These are phyloP conservation scores for Penaeus vannamei DNA, from an alignment of 1,140 invertebrate species.

Conservation along the genomic window DNA sequence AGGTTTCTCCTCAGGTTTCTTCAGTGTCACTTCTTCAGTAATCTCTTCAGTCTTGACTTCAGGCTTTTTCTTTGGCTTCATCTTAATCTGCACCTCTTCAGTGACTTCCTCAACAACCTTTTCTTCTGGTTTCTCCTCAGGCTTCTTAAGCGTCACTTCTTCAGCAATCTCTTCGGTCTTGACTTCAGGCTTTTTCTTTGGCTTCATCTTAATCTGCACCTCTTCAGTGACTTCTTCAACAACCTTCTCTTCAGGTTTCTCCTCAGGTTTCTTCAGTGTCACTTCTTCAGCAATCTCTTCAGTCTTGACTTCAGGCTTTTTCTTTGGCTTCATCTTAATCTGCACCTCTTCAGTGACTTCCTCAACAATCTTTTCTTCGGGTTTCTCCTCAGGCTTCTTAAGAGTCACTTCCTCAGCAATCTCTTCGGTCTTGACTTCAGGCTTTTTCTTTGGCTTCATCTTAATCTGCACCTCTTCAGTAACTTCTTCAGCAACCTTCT, in stretches of 20 bases:
- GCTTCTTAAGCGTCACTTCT: constrained; percentile 40
- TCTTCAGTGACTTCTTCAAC: constrained; percentile 71
- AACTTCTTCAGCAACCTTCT: too few species aligned
- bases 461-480: too few species aligned
- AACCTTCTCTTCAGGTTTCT: constrained; percentile 26
- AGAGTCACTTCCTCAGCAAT: constrained; percentile 8
- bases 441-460: too few species aligned
- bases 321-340: too few species aligned
- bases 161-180: background rate
- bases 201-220: constrained; percentile 56
- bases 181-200: background rate
- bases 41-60: constrained; percentile 69
- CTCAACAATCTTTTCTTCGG: constrained; percentile 63
- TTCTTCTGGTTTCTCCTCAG: constrained; percentile 57
- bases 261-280: constrained; percentile 43
- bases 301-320: background rate
- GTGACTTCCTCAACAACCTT: constrained; percentile 54
- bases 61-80: constrained; percentile 21
- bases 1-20: constrained; percentile 68
- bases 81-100: constrained; percentile 46
- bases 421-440: too few species aligned
- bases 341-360: background rate
- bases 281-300: constrained; percentile 29
- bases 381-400: constrained; percentile 35
- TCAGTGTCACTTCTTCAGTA: constrained; percentile 69